phyloP scores from a whole-genome alignment of 2,113 vertebrate genomes.

The cat (Felis catus) region F.catus_Fca126_mat1.0 CM031424.1:10289001-10289500 shows the following conservation, averaged over 20 bases:
- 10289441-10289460: slow-evolving; percentile 2
- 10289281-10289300: background rate
- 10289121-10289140: background rate
- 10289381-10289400: background rate
- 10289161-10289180: background rate
- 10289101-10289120: background rate
- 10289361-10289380: background rate
- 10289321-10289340: background rate
- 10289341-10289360: background rate
- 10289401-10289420: background rate
- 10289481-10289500: slow-evolving; percentile 72
- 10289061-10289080: background rate
- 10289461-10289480: slow-evolving; percentile 7
- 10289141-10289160: background rate
- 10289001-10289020: background rate
- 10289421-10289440: slow-evolving; percentile 15
- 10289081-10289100: background rate
- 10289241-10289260: background rate
- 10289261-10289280: background rate
- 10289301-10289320: background rate
- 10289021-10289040: fast-evolving
- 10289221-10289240: background rate
- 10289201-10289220: background rate
- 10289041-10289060: background rate
- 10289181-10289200: background rate